Base-by-base conservation (phyloP, 1,140 invertebrate species). In the Caenorhabditis briggsae region DNA sequence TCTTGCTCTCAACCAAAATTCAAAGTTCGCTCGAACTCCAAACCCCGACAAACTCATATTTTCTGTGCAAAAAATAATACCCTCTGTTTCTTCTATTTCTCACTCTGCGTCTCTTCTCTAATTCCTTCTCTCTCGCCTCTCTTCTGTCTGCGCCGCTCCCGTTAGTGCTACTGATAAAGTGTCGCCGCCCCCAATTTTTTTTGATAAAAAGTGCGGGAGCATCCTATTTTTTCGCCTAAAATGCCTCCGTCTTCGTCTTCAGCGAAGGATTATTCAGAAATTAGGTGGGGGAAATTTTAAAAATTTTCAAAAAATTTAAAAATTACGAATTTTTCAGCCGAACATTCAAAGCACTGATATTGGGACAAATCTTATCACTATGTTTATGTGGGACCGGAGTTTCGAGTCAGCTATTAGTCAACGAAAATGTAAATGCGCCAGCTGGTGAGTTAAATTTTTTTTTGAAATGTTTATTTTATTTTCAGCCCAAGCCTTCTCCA, bases 331-430 rank as follows among this genome's bases (percentile, higher is more conserved):
- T 56, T 89, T 90, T 87, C 82, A 90, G 90, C 43, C 89, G 90
- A 82, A 91, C 90, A 56, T 84, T 91, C 64, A 41, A 65, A 88
- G 86, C 89, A 6, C 25, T 91, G 0, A 18, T 89, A 14, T 65
- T 92, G 2, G 90, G 90, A 18, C 90, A 91, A 88, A 61, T 92
- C 41, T 90, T 91, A 41, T 90, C 89, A 6, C 55, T 91, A 11
- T 91, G 90, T 78, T 58, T 91, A 20, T 92, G 91, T 50, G 90
- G 91, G 53, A 91, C 90, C 2, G 90, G 90, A 53, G 86, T 91
- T 55, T 88, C 88, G 1, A 89, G 87, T 18, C 87, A 92, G 83
- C 23, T 90, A 20, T 83, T 91, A 5, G 82, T 65, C 12, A 86
- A 85, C 11, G n/a, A 86, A 23, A 82, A 83, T 48, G 91, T 92